Evolutionary conservation across 2,113 vertebrate genomes (phyloP), one percentile per base, ranked within the genome.

Genomic region (Cheirogaleus medius): DNA sequence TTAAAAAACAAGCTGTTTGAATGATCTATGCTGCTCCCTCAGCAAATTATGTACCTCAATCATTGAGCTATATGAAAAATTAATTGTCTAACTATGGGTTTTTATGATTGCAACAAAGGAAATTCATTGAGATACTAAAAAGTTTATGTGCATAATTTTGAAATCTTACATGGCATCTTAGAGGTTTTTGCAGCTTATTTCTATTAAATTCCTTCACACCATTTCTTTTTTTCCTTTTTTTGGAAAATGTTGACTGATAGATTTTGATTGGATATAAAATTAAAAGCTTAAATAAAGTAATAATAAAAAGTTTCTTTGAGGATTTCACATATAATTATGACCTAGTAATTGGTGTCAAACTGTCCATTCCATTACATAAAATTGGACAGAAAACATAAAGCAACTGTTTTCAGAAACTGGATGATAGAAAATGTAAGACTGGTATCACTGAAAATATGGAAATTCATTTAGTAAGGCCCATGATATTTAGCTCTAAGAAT

Each of bases 11-110:
- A 58, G 85, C 84, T 66, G 32, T 71, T 74, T 21, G 56, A 92
- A 83, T 74, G 8, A 88, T 37, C 47, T 58, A 47, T 15, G 8
- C 86, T 94, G 29, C 68, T 91, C 81, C 87, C 64, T 92, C 73
- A 97, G 73, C 37, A 93, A 98, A 92, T 63, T 93, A 47, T 86
- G 21, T 23, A 81, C 87, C 86, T 97, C 93, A 94, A 87, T 90
- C 68, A 97, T 56, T 78, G 85, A 97, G 27, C 21, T 94, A 34
- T 76, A 98, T 97, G 63, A 98, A 98, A 96, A 56, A 96, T 76
- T 97, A 94, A 97, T 87, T 97, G 82, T 13, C 34, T 82, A 96
- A 97, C 34, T 64, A 74, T 64, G 52, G 96, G 42, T 7, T 86
- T 98, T 95, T 97, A 88, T 95, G 76, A 58, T 32, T 69, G 8